These are phyloP conservation scores for Acanthurus leucopareius DNA, from an alignment of 2,797 vertebrate genomes.

Conservation along the genomic window DNA sequence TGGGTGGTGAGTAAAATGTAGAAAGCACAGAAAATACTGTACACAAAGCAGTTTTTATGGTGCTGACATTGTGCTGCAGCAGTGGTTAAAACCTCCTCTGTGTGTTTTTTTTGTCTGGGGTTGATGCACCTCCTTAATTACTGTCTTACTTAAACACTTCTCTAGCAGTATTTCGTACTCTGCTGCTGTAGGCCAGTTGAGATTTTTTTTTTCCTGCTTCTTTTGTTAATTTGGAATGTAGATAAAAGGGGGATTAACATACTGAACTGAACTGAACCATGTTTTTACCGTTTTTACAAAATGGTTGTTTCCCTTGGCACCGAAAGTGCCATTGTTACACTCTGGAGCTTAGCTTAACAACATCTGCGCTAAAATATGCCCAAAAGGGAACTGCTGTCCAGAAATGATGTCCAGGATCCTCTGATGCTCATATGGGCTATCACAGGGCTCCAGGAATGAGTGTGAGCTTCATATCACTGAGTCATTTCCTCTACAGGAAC, in stretches of 20 bases:
- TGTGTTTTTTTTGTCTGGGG: constrained; percentile 20
- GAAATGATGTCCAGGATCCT: constrained; percentile 68
- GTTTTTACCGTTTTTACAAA: constrained; percentile 13
- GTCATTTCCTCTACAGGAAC: constrained; percentile 87
- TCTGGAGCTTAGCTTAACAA: constrained; percentile 27
- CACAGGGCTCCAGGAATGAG: constrained; percentile 74
- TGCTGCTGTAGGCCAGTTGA: constrained; percentile 40
- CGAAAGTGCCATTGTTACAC: constrained; percentile 39
- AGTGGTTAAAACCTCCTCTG: constrained; percentile 32
- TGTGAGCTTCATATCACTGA: constrained; percentile 75
- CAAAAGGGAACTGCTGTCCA: constrained; percentile 56
- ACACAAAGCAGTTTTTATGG: constrained; percentile 45
- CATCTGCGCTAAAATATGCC: constrained; percentile 40
- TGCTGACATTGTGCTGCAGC: constrained; percentile 40
- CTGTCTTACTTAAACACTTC: constrained; percentile 47
- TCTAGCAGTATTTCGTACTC: constrained; percentile 42
- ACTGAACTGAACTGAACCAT: not conserved
- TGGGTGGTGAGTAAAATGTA: constrained; percentile 49
- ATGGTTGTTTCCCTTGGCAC: constrained; percentile 26
- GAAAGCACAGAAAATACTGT: constrained; percentile 41
- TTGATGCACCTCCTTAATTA: constrained; percentile 61
- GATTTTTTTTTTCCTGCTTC: constrained; percentile 12
- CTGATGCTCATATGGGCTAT: constrained; percentile 67
- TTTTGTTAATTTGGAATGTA: not conserved
- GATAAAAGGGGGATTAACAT: not conserved